Evolutionary conservation across 2,888 invertebrate species (phyloP).

Genomic region (Choristoneura rosaceana): DNA sequence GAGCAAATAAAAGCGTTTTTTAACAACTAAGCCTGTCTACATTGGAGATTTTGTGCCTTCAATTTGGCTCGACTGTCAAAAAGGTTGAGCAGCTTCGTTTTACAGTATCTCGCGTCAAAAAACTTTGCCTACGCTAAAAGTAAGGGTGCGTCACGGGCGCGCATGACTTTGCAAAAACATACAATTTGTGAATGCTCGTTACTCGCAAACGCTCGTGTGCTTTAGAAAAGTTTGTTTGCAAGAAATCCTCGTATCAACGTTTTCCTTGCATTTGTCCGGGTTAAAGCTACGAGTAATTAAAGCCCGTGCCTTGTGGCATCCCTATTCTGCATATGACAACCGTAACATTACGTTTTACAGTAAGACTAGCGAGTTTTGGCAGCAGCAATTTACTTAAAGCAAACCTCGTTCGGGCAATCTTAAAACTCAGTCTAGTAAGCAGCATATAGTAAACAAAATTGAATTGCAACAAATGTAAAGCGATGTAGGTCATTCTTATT

Average conservation of each 20-base stretch:
- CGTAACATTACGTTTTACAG: background rate
- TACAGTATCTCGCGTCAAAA: background rate
- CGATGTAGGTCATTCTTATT: no score
- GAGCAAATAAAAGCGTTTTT: no score
- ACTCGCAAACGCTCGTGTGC: background rate
- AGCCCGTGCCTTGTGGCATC: background rate
- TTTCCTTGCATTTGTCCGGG: conserved; percentile 7
- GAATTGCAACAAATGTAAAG: no score
- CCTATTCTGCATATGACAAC: background rate
- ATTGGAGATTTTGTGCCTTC: no score
- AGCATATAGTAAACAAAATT: no score
- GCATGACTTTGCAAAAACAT: conserved; percentile 2
- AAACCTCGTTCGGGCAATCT: no score
- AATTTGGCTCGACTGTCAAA: no score
- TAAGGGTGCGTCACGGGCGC: conserved; percentile 1
- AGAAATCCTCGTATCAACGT: conserved; percentile 7
- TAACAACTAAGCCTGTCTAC: no score
- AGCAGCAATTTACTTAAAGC: no score
- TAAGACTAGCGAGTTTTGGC: background rate
- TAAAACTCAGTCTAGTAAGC: no score
- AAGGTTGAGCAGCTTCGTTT: no score
- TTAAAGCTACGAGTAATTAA: conserved; percentile 4
- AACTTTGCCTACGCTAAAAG: background rate
- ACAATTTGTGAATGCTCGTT: conserved; percentile 9
- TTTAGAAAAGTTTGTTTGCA: conserved; percentile 6